phyloP scores from a whole-genome alignment of 30 jellyfish, hydroid and myxozoan genomes.

The Sanderia malayensis region DNA sequence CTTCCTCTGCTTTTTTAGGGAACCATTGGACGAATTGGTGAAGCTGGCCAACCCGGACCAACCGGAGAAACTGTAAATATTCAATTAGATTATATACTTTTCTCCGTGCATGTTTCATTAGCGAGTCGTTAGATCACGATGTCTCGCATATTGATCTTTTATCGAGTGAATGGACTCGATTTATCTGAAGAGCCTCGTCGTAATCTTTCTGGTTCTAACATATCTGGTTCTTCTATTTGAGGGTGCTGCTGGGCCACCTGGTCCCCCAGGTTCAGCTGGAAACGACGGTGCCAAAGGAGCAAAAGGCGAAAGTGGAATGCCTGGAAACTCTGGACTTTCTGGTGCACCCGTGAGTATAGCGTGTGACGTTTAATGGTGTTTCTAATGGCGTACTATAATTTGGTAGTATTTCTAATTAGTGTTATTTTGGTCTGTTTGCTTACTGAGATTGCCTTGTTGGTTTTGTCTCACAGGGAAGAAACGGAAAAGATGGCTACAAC shows the following conservation, averaged over 20 bases:
- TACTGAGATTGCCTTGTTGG: neutral
- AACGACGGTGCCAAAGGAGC: conserved; percentile 89
- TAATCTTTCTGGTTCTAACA: no score
- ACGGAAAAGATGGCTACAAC: conserved; percentile 56
- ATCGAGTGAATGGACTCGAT: no score
- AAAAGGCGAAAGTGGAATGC: conserved; percentile 71
- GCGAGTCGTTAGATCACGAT: no score
- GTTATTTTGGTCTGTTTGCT: neutral
- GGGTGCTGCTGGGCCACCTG: conserved; percentile 90
- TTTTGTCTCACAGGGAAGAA: conserved; percentile 40
- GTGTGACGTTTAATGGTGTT: no score
- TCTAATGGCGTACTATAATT: no score
- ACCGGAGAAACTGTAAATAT: conserved; percentile 13
- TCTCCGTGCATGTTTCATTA: no score
- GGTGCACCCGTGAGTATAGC: conserved; percentile 53
- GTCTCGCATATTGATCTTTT: no score
- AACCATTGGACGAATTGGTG: neutral
- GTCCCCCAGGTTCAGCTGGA: conserved; percentile 94
- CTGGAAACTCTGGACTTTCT: conserved; percentile 58
- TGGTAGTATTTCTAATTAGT: no score
- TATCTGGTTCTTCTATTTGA: no score
- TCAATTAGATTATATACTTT: no score
- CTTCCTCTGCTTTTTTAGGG: no score
- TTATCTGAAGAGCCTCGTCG: no score
- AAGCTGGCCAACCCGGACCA: conserved; percentile 2